Evolutionary conservation across 2,113 vertebrate species (phyloP), one percentile per base, ranked within the genome.

Genomic region (Gambusia affinis): DNA sequence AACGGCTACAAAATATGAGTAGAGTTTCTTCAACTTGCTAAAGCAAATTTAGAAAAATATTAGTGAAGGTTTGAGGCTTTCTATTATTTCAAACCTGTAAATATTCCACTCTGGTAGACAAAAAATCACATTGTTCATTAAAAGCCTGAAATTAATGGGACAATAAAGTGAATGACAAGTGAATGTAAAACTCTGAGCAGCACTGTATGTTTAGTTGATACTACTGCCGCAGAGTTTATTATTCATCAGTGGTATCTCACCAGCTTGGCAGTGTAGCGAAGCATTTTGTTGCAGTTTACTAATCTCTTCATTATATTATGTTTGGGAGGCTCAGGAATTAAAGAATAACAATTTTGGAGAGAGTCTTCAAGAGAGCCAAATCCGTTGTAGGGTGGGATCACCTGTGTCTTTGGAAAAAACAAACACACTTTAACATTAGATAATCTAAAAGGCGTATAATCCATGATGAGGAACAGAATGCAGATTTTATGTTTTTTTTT

Each of bases 371-470:
- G 75, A 2, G 95, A 86, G 4, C 98, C 98, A 64, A 95, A 99
- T 28, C 97, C 97, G 30, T 99, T 99, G 75, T 99, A 99, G 1
- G 97, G 96, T 75, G 97, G 97, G 81, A 97, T 84, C 57, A 92
- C 91, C 97, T 99, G 87, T 70, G 60, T 68, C 42, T 4, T 42
- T 29, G 10, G 3, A 61, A 6, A 37, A 15, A 63, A 17, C 24
- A 57, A 57, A n/a, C 51, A 57, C 51, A 57, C 51, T 54, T 54
- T 10, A 57, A n/a, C 24, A n/a, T 57, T 24, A 57, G 8, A n/a
- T 57, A 10, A n/a, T 57, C 24, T 10, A 57, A 24, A 57, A 57
- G 51, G 8, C 3, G 7, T 10, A 24, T 57, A 2, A 57, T 57
- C 24, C n/a, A 3, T 57, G 8, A 11, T 57, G 5, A 57, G 24